A percentile compares a stretch with the other conserved stretches of the same genome.
These are phyloP conservation scores for Leptinotarsa texana DNA, from an alignment of 1,140 invertebrate genomes.

Conservation along the genomic window DNA sequence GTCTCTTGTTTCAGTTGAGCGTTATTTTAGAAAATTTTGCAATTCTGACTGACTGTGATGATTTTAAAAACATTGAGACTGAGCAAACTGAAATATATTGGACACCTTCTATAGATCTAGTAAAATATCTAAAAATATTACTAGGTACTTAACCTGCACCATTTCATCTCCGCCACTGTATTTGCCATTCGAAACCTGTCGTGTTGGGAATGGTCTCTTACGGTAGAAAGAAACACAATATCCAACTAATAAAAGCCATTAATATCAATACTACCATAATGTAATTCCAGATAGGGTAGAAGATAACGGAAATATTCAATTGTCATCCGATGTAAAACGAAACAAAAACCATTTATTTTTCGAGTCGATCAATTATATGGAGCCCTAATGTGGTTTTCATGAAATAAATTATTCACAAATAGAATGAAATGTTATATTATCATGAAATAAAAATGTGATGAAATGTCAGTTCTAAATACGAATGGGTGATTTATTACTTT, in stretches of 20 bases:
- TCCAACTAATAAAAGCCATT: conserved; percentile 25
- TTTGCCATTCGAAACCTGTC: conserved; percentile 19
- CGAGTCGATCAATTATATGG: conserved; percentile 18
- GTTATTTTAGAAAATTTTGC: too few relatives aligned
- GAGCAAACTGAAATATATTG: too few relatives aligned
- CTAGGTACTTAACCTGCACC: background rate
- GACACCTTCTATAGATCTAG: too few relatives aligned
- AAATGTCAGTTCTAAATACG: background rate
- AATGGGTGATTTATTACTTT: conserved; percentile 16
- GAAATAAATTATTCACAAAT: conserved; percentile 27
- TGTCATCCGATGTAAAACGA: conserved; percentile 23
- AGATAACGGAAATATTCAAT: conserved; percentile 27
- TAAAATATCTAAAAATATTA: too few relatives aligned
- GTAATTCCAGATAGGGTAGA: conserved; percentile 16
- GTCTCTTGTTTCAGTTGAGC: too few relatives aligned
- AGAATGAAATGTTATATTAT: conserved; percentile 25
- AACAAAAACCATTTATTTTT: conserved; percentile 26
- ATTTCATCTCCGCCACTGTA: background rate
- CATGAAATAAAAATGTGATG: conserved; percentile 21
- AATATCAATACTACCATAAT: conserved; percentile 21
- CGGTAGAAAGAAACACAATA: conserved; percentile 21
- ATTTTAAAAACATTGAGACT: background rate
- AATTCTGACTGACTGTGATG: too few relatives aligned
- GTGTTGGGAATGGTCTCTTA: conserved; percentile 16
- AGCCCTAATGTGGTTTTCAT: conserved; percentile 18